Evolutionary conservation across 2,888 invertebrate genomes (phyloP).

Genomic region (Zhuqinia jingwanae): DNA sequence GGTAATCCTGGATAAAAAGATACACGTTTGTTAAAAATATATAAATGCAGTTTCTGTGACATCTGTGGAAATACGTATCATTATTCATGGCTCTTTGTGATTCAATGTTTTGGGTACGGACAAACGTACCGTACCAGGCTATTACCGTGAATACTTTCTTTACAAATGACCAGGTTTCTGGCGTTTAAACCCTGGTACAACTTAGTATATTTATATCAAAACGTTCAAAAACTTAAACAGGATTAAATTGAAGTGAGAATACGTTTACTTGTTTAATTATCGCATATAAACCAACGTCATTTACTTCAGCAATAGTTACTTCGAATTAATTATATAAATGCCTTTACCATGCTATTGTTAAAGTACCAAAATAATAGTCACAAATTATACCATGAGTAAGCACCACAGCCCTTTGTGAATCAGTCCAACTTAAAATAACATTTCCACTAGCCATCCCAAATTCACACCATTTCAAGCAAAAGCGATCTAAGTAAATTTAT

Average conservation of each 20-base stretch:
- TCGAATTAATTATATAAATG: background rate
- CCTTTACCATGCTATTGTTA: slow-evolving; percentile 5
- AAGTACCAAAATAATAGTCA: background rate
- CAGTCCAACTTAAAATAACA: too few relatives aligned
- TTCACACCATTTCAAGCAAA: too few relatives aligned
- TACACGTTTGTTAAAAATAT: too few relatives aligned
- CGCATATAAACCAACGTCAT: background rate
- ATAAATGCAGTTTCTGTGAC: background rate
- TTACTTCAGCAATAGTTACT: background rate
- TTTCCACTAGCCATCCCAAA: too few relatives aligned
- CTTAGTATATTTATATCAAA: background rate
- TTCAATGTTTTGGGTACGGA: background rate
- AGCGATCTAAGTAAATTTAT: too few relatives aligned
- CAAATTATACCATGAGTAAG: background rate
- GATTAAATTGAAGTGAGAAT: slow-evolving; percentile 9
- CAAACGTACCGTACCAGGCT: background rate
- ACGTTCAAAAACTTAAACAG: slow-evolving; percentile 1
- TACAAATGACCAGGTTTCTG: background rate
- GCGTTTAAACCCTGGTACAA: background rate
- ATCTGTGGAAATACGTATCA: background rate
- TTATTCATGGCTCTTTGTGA: background rate
- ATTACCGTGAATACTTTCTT: background rate
- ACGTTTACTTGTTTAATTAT: background rate
- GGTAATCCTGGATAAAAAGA: slow-evolving; percentile 1
- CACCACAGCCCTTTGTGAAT: background rate